A percentile compares a stretch with the other conserved stretches of the same genome.
Evolutionary conservation across 2,888 invertebrate genomes (phyloP).

Genomic region (Aphrophora alni): DNA sequence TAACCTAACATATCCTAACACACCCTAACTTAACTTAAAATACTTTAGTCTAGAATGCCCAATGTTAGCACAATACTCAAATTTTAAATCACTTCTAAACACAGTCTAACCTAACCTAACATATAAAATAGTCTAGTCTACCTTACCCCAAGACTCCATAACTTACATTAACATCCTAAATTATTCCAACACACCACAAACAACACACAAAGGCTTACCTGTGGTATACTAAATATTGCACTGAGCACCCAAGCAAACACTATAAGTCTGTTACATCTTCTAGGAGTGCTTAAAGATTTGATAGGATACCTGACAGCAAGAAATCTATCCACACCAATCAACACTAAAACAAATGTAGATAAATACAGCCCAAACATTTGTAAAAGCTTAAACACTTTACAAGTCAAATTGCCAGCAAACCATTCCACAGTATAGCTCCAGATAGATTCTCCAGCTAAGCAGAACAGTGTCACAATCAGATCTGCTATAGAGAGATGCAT

Average conservation of each 20-base stretch:
- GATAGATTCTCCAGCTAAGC: slow-evolving; percentile 79
- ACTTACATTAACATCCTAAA: no score
- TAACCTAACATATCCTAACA: no score
- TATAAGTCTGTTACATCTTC: slow-evolving; percentile 72
- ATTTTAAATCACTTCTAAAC: no score
- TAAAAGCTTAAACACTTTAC: slow-evolving; percentile 80
- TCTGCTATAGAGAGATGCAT: slow-evolving; percentile 85
- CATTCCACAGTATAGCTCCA: slow-evolving; percentile 84
- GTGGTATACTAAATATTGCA: slow-evolving; percentile 77
- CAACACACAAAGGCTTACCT: slow-evolving; percentile 70
- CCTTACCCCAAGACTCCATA: no score
- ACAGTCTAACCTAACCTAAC: no score
- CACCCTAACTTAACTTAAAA: no score
- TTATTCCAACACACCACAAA: no score
- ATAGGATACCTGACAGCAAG: slow-evolving; percentile 82
- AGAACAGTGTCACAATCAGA: slow-evolving; percentile 80
- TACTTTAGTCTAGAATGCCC: no score
- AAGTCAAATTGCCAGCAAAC: slow-evolving; percentile 78
- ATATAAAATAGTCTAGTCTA: no score
- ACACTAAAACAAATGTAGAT: slow-evolving; percentile 81
- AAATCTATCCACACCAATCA: slow-evolving; percentile 84
- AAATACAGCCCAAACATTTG: slow-evolving; percentile 84
- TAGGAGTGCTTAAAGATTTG: slow-evolving; percentile 70
- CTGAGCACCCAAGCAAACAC: slow-evolving; percentile 75
- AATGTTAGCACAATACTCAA: no score